Evolutionary conservation across 2,113 vertebrate species (phyloP).

Genomic region (Agelaius tricolor): DNA sequence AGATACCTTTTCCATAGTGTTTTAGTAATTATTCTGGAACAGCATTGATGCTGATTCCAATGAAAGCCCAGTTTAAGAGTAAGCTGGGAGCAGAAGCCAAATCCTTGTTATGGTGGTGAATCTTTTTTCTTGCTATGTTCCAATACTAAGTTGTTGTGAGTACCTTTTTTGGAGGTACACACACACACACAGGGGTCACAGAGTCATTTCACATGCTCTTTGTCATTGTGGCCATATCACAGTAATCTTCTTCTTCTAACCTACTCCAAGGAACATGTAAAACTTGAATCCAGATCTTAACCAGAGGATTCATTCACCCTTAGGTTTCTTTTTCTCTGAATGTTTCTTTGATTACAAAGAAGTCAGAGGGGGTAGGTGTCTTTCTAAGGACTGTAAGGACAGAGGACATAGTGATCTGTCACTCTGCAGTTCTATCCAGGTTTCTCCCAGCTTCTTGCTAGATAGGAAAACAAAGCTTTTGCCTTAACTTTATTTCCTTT

Average conservation of each 20-base stretch:
- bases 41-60: not conserved
- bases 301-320: not conserved
- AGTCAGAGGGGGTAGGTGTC: not conserved
- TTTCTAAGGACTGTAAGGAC: not conserved
- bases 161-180: not conserved
- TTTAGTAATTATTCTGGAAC: not conserved
- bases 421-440: not conserved
- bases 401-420: not conserved
- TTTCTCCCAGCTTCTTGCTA: not conserved
- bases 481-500: not conserved
- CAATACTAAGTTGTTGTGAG: not conserved
- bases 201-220: not conserved
- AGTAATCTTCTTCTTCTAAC: not conserved
- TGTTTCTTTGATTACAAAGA: not conserved
- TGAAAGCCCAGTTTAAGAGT: not conserved
- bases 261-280: not conserved
- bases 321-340: not conserved
- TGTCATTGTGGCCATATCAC: not conserved
- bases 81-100: not conserved
- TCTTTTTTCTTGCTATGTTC: not conserved
- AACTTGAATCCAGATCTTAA: not conserved
- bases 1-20: not conserved
- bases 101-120: not conserved
- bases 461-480: not conserved
- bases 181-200: rapidly evolving